A percentile compares a stretch with the other conserved stretches of the same genome.
phyloP scores from a whole-genome alignment of 2,113 vertebrate species.

The Pterocles orientalis region DNA sequence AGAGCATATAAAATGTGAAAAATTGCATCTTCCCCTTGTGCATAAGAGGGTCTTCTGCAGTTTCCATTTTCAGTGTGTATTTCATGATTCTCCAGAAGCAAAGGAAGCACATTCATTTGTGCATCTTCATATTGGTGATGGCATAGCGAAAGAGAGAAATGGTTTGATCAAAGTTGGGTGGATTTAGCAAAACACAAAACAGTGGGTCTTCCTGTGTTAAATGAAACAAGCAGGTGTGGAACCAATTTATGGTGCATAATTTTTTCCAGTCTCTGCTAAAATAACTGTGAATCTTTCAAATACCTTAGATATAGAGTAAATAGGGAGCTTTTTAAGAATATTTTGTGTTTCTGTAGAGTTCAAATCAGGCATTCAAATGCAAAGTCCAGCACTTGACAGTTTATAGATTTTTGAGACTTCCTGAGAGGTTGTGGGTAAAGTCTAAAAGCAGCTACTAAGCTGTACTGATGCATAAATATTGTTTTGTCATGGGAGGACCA shows the following conservation, averaged over 20 bases:
- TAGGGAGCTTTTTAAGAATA: not conserved
- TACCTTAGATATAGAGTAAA: not conserved
- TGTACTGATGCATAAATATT: not conserved
- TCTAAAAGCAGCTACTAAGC: not conserved
- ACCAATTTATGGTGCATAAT: constrained; percentile 66
- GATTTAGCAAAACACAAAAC: constrained; percentile 54
- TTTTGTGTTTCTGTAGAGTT: constrained; percentile 24
- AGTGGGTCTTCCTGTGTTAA: constrained; percentile 41
- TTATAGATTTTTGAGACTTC: constrained; percentile 5
- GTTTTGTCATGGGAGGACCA: not conserved
- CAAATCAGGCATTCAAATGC: not conserved
- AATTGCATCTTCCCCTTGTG: not conserved
- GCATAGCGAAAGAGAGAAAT: not conserved
- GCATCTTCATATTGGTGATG: not conserved
- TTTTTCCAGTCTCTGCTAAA: constrained; percentile 39
- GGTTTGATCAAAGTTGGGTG: constrained; percentile 46
- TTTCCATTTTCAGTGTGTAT: not conserved
- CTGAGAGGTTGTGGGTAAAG: not conserved
- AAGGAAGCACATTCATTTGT: not conserved
- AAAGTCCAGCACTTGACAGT: not conserved
- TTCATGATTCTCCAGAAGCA: not conserved
- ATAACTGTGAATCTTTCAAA: not conserved
- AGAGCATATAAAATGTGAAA: not conserved
- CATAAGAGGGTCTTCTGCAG: not conserved
- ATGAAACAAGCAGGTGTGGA: constrained; percentile 41